These are phyloP conservation scores for Onychostoma macrolepis DNA, from an alignment of 2,113 vertebrate genomes.

Conservation along the genomic window DNA sequence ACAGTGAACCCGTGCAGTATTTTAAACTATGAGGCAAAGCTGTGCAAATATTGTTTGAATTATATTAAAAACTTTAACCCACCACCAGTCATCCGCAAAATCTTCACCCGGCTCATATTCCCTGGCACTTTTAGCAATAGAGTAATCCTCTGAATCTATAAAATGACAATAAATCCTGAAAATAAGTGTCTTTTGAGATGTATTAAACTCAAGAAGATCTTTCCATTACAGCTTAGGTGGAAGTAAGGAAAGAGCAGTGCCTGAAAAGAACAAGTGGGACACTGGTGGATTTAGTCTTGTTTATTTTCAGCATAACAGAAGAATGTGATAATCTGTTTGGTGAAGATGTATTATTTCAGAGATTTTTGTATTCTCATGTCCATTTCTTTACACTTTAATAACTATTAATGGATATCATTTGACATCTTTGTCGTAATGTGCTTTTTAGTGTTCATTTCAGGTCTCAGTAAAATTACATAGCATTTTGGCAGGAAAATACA, in stretches of 20 bases:
- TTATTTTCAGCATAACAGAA: background rate
- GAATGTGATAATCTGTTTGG: too few species aligned
- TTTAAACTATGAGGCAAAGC: too few species aligned
- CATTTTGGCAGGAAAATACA: conserved; percentile 77
- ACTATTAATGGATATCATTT: conserved; percentile 48
- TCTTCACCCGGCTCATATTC: too few species aligned
- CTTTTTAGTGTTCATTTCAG: conserved; percentile 72
- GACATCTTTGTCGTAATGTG: conserved; percentile 69
- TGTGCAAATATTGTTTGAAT: too few species aligned
- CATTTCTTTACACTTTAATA: background rate
- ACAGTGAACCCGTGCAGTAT: too few species aligned
- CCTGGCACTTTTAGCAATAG: too few species aligned
- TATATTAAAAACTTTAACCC: too few species aligned
- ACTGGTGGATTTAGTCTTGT: background rate
- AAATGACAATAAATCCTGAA: background rate
- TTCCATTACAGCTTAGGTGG: background rate
- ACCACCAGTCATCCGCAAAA: too few species aligned
- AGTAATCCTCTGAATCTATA: background rate
- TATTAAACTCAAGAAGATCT: background rate
- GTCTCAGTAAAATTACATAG: conserved; percentile 72
- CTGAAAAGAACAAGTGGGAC: conserved; percentile 1
- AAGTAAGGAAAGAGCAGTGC: background rate
- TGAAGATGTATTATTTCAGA: background rate
- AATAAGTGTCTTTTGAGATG: background rate
- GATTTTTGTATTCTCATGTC: background rate